Evolutionary conservation across 2,888 invertebrate genomes (phyloP).

Genomic region (Erebia aethiops): DNA sequence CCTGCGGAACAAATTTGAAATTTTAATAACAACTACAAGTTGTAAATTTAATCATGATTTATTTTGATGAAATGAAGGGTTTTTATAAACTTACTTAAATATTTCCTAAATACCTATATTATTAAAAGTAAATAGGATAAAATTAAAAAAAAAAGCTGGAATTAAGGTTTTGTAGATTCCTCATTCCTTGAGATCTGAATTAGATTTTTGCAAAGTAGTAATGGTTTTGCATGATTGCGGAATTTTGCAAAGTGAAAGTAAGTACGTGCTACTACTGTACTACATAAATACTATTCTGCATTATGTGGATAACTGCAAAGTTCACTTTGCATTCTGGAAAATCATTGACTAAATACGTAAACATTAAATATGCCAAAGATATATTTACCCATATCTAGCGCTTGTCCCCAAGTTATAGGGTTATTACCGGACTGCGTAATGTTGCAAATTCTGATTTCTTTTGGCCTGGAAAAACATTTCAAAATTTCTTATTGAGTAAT

Average conservation of each 20-base stretch:
- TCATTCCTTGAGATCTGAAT: no score
- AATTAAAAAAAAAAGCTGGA: background rate
- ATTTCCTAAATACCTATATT: background rate
- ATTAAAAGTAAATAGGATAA: background rate
- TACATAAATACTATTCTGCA: background rate
- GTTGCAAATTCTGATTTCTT: slow-evolving; percentile 86
- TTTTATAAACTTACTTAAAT: background rate
- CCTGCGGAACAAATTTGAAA: slow-evolving; percentile 54
- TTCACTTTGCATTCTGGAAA: background rate
- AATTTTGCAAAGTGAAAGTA: background rate
- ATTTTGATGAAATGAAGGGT: no score
- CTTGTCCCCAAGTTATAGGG: slow-evolving; percentile 92
- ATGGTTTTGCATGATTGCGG: background rate
- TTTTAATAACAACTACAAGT: no score
- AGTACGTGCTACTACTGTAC: no score
- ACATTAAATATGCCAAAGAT: no score
- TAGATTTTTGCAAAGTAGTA: background rate
- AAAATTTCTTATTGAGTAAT: background rate
- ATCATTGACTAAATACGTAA: background rate
- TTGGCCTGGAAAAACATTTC: slow-evolving; percentile 63
- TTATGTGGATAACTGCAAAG: background rate
- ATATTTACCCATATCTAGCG: slow-evolving; percentile 85
- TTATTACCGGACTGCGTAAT: slow-evolving; percentile 90
- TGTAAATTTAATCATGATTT: no score
- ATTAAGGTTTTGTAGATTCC: background rate